phyloP scores from a whole-genome alignment of 2,888 invertebrate genomes.

The Lepidocyrtinus sp. region DNA sequence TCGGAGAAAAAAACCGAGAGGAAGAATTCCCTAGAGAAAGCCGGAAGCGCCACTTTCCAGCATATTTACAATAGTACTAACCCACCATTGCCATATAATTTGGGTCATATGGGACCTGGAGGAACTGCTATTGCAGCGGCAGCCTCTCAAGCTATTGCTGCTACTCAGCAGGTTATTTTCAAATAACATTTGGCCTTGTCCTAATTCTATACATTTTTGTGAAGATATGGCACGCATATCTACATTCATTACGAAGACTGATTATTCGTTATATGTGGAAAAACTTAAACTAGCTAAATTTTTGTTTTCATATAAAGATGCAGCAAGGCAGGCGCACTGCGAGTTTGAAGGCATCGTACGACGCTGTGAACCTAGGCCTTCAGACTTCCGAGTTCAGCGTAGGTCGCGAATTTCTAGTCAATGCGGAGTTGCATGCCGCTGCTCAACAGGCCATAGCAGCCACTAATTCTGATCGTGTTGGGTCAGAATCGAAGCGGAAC shows the following conservation, averaged over 20 bases:
- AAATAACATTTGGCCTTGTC: neutral
- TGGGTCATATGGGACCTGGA: slow-evolving; percentile 89
- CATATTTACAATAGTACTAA: slow-evolving; percentile 37
- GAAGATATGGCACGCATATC: too few relatives aligned
- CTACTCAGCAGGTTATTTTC: slow-evolving; percentile 85
- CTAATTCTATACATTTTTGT: slow-evolving; percentile 24
- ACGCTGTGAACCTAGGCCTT: slow-evolving; percentile 80
- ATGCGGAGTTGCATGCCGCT: slow-evolving; percentile 74
- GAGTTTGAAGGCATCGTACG: slow-evolving; percentile 94
- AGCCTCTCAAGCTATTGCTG: slow-evolving; percentile 95
- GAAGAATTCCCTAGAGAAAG: slow-evolving; percentile 68
- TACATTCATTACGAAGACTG: too few relatives aligned
- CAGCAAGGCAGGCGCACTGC: slow-evolving; percentile 94
- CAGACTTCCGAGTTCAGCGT: slow-evolving; percentile 79
- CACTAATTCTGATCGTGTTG: slow-evolving; percentile 72
- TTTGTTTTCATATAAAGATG: slow-evolving; percentile 81
- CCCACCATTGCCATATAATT: slow-evolving; percentile 71
- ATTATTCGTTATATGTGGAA: too few relatives aligned
- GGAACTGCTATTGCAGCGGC: slow-evolving; percentile 92
- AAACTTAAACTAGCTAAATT: too few relatives aligned
- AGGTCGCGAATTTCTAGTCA: slow-evolving; percentile 78
- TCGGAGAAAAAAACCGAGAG: slow-evolving; percentile 68
- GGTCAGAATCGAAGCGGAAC: slow-evolving; percentile 66
- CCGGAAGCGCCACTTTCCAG: slow-evolving; percentile 38
- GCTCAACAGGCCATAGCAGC: slow-evolving; percentile 83